phyloP scores from a whole-genome alignment of 2,888 invertebrate species.

The Troilus luridus region DNA sequence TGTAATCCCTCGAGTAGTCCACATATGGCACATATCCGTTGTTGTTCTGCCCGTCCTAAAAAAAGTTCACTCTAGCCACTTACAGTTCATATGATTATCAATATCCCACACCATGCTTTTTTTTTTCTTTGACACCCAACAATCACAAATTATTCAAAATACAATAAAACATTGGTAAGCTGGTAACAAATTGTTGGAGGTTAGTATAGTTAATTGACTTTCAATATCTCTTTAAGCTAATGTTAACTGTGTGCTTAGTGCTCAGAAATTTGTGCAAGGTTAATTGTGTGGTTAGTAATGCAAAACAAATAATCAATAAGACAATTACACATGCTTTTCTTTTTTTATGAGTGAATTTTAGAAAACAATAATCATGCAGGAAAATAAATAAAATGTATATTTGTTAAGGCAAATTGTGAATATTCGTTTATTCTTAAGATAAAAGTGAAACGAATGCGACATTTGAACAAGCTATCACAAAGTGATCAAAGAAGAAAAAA shows the following conservation, averaged over 20 bases:
- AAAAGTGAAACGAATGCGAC: background rate
- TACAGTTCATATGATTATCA: conserved; percentile 30
- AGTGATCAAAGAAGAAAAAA: background rate
- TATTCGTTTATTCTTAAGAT: background rate
- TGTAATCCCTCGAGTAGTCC: conserved; percentile 90
- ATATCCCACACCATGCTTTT: conserved; percentile 56
- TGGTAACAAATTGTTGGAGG: background rate
- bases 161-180: conserved; percentile 15
- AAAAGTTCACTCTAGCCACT: conserved; percentile 58
- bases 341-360: background rate
- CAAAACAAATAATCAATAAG: background rate
- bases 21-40: conserved; percentile 91
- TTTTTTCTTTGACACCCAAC: conserved; percentile 49
- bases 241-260: conserved; percentile 62
- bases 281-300: conserved; percentile 22
- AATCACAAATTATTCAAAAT: conserved; percentile 16
- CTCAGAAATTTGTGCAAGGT: conserved; percentile 58
- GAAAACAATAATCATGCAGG: conserved; percentile 14
- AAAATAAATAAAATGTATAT: background rate
- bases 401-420: background rate
- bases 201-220: background rate
- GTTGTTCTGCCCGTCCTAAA: conserved; percentile 84
- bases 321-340: conserved; percentile 20
- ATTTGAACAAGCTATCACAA: background rate
- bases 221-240: conserved; percentile 53